A percentile compares a stretch with the other conserved stretches of the same genome.
phyloP scores from a whole-genome alignment of 2,888 invertebrate genomes.

The Sminthurinus aureus region DNA sequence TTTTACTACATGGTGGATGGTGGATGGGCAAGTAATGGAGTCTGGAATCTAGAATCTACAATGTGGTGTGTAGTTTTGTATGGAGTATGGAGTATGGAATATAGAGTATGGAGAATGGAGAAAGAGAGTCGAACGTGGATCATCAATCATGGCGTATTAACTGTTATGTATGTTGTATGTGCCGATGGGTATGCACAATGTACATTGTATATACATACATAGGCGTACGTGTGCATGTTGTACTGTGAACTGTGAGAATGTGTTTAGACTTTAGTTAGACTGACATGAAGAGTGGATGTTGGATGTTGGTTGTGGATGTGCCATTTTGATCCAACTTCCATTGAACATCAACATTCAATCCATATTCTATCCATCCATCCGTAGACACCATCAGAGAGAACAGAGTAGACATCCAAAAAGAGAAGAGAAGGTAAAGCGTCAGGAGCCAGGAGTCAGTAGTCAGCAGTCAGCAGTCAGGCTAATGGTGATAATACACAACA shows the following conservation, averaged over 20 bases:
- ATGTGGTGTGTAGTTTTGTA: not conserved
- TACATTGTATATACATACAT: too few relatives aligned
- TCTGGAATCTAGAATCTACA: not conserved
- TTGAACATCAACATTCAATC: slow-evolving; percentile 19
- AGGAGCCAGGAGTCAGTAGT: too few relatives aligned
- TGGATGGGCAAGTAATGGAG: not conserved
- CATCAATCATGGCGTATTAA: slow-evolving; percentile 20
- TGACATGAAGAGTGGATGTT: not conserved
- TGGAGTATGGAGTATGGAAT: not conserved
- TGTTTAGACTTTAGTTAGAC: too few relatives aligned
- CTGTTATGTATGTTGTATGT: not conserved
- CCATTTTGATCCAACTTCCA: slow-evolving; percentile 20
- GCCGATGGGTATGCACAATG: too few relatives aligned
- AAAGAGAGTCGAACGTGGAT: not conserved
- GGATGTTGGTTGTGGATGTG: not conserved
- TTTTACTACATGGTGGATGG: not conserved
- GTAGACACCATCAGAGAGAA: not conserved
- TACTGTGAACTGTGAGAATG: not conserved
- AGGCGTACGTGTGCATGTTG: not conserved
- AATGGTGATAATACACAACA: too few relatives aligned
- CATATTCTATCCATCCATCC: slow-evolving; percentile 22
- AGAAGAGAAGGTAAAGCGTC: too few relatives aligned
- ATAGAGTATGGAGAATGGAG: slow-evolving; percentile 8
- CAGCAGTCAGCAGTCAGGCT: too few relatives aligned
- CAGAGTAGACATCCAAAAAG: too few relatives aligned